Conservation (phyloP, 2,888 invertebrate species). For the Amphipyra berbera region DNA sequence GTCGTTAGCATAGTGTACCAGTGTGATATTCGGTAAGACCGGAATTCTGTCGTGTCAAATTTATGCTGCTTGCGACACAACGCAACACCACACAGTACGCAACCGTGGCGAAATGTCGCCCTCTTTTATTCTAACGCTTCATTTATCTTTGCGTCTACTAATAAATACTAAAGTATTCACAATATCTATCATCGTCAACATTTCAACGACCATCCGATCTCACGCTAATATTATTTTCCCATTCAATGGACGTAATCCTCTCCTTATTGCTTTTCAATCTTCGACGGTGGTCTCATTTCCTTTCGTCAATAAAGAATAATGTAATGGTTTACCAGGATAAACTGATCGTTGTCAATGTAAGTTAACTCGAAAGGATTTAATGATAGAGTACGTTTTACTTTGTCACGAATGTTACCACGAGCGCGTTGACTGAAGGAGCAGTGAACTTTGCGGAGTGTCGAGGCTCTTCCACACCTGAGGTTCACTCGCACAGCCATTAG, state of each 20-base stretch:
- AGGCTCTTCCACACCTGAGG: conserved; percentile 83
- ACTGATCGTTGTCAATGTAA: conserved; percentile 46
- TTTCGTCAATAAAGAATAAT: conserved; percentile 71
- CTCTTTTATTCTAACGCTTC: conserved; percentile 63
- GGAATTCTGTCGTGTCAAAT: conserved; percentile 74
- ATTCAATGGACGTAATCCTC: conserved; percentile 45
- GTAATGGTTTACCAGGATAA: conserved; percentile 73
- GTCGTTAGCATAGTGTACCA: conserved; percentile 65
- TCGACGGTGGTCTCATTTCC: conserved; percentile 72
- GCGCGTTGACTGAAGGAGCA: conserved; percentile 79
- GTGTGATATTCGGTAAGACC: conserved; percentile 67
- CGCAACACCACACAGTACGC: conserved; percentile 65
- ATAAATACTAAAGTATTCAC: conserved; percentile 19
- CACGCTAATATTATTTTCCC: conserved; percentile 38
- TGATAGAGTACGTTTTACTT: conserved; percentile 71
- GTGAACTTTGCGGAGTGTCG: conserved; percentile 85
- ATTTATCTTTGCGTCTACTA: conserved; percentile 56
- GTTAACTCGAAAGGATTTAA: conserved; percentile 51
- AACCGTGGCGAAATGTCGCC: conserved; percentile 69
- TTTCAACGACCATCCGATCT: conserved; percentile 26
- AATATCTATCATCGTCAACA: conserved; percentile 5
- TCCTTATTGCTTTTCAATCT: conserved; percentile 60
- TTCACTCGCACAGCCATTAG: conserved; percentile 84
- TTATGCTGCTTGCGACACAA: conserved; percentile 70
- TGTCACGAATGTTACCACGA: conserved; percentile 61